Conservation (phyloP, 2,113 vertebrate species). For the Indri indri region DNA sequence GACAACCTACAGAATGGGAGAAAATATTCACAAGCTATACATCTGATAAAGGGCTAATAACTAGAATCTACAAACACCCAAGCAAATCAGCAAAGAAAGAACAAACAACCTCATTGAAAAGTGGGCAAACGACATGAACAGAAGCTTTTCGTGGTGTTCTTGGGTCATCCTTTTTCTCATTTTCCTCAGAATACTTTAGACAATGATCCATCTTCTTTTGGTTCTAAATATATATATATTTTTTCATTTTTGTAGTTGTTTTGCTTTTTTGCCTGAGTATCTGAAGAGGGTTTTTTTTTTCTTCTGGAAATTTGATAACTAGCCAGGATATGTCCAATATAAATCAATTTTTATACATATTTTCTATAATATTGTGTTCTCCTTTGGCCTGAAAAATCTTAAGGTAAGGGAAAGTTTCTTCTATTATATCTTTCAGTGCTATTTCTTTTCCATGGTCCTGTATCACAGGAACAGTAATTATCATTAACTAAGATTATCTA, state of each 20-base stretch:
- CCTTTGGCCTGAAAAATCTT: background rate
- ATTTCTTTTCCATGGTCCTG: background rate
- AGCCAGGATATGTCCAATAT: background rate
- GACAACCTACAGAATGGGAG: too few species aligned
- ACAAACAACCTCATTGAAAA: too few species aligned
- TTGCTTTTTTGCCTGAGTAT: background rate
- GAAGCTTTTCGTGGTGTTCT: background rate
- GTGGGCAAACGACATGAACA: too few species aligned
- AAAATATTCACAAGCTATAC: too few species aligned
- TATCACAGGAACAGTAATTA: background rate
- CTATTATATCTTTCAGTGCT: background rate
- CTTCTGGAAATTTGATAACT: background rate
- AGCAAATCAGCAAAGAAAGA: too few species aligned
- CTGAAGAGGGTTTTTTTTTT: background rate
- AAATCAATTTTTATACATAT: background rate
- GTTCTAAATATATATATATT: background rate
- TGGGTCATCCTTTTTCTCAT: background rate
- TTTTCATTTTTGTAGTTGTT: background rate
- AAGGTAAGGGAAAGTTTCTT: background rate
- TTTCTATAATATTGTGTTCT: background rate
- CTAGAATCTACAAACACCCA: too few species aligned
- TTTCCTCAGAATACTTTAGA: background rate
- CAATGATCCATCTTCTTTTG: background rate
- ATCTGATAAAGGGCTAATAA: too few species aligned
- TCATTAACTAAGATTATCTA: background rate